Percentiles rank a stretch among this genome's conserved stretches.
These are phyloP conservation scores for Melanophora roralis DNA, from an alignment of 2,888 invertebrate species.

Conservation along the genomic window DNA sequence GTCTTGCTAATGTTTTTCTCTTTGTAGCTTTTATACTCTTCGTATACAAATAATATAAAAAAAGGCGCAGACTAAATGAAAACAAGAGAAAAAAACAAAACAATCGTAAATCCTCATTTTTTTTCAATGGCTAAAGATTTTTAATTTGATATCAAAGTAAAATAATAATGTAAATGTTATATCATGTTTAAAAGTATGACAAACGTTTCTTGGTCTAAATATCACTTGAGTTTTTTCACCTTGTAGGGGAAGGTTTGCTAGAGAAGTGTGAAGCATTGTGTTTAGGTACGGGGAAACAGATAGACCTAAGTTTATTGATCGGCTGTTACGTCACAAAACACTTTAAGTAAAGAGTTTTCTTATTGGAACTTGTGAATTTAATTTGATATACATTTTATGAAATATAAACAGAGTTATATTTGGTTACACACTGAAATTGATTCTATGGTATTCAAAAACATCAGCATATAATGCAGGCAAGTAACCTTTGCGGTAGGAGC, in stretches of 20 bases:
- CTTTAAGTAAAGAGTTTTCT: too few species aligned
- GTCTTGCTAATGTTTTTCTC: neutral
- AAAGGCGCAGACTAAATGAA: neutral
- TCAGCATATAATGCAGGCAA: too few species aligned
- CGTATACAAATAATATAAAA: conserved; percentile 26
- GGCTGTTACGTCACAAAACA: too few species aligned
- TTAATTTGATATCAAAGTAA: conserved; percentile 42
- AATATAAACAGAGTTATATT: too few species aligned
- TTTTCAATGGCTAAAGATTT: conserved; percentile 53
- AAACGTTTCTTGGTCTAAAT: conserved; percentile 24
- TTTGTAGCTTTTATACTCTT: neutral
- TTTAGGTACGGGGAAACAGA: too few species aligned
- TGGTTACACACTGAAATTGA: too few species aligned
- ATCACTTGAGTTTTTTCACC: conserved; percentile 29
- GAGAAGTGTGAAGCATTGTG: too few species aligned
- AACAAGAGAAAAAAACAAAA: neutral
- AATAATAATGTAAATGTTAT: conserved; percentile 24
- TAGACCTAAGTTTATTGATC: too few species aligned
- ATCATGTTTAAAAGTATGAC: conserved; percentile 1
- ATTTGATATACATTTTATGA: too few species aligned
- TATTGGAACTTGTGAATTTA: too few species aligned
- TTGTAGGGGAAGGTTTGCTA: neutral
- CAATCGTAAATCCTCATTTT: conserved; percentile 51
- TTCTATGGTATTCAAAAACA: too few species aligned
- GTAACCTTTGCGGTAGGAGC: too few species aligned